These are phyloP conservation scores for Myotis brandtii DNA, from an alignment of 2,113 vertebrate species.

Conservation along the genomic window DNA sequence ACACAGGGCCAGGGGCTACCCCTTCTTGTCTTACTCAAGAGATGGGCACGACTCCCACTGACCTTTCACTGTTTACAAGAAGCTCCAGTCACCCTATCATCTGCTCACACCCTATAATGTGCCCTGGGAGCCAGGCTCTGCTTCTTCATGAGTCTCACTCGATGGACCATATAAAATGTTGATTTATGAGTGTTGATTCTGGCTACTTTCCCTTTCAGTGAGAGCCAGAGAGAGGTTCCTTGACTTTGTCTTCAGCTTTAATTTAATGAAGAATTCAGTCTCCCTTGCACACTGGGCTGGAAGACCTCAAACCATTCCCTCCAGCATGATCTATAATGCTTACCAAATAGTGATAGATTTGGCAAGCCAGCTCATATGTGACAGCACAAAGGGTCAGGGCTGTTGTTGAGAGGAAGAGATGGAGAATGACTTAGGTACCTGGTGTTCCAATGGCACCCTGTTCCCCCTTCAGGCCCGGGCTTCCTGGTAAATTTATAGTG, in stretches of 20 bases:
- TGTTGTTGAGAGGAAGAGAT: accelerated
- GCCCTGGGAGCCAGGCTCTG: background rate
- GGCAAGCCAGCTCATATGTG: background rate
- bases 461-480: slow-evolving; percentile 91
- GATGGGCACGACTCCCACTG: accelerated
- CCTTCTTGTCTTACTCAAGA: background rate
- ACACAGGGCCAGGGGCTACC: accelerated
- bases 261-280: background rate
- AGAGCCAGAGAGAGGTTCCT: background rate
- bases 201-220: background rate
- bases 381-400: background rate
- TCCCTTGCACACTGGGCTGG: background rate
- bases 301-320: background rate
- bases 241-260: background rate
- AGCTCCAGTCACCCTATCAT: background rate
- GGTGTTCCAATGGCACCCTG: slow-evolving; percentile 86
- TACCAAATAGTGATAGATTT: accelerated
- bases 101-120: accelerated
- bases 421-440: slow-evolving; percentile 86
- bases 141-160: accelerated
- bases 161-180: background rate
- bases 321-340: accelerated
- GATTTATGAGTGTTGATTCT: background rate
- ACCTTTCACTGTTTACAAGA: background rate
- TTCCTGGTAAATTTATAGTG: slow-evolving; percentile 91